Base-by-base conservation (phyloP, 2,797 vertebrate genomes). In the Chloroceryle amazona region DNA sequence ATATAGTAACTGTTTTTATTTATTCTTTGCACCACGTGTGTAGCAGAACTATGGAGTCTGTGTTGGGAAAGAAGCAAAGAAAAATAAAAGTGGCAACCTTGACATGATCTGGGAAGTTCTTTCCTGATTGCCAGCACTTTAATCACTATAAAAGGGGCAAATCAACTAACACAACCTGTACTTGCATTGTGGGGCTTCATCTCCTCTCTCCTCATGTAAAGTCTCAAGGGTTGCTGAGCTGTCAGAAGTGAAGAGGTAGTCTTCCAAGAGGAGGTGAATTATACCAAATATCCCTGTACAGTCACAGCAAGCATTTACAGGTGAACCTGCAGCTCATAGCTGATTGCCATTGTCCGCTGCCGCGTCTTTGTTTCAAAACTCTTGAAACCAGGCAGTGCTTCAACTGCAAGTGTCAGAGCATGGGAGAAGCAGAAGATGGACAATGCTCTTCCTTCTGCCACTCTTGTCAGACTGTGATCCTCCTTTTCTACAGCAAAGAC, bases 371-470 rank as follows among this genome's bases (percentile, higher is more conserved):
- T 66, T 73, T 67, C 73, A 80, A 66, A 66, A 14, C 11, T 55
- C 54, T 57, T 72, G 19, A 11, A 87, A 71, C 18, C 16, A 75
- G 47, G 28, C 29, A 71, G 31, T 19, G 29, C 52, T 66, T 54
- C n/a, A 46, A 17, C 7, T 41, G 9, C 37, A 37, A 66, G 35
- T 4, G 2, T 13, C 4, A 0, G 47, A 44, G 47, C 1, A 0
- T 47, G 58, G 39, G 35, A 74, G 51, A 58, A 57, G 42, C 42
- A 87, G 55, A 57, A 58, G 61, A n/a, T 39, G 23, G 52, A 23
- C 61, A 49, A 4, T 21, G 37, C 37, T 60, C 13, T 35, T 89
- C 35, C 44, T 79, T 68, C 61, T 2, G 5, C 33, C 37, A 6
- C 17, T 42, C 52, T 46, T 66, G 58, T 22, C 39, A 66, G 44